These are phyloP conservation scores for Malaclemys terrapin DNA, from an alignment of 2,113 vertebrate genomes.

Conservation along the genomic window DNA sequence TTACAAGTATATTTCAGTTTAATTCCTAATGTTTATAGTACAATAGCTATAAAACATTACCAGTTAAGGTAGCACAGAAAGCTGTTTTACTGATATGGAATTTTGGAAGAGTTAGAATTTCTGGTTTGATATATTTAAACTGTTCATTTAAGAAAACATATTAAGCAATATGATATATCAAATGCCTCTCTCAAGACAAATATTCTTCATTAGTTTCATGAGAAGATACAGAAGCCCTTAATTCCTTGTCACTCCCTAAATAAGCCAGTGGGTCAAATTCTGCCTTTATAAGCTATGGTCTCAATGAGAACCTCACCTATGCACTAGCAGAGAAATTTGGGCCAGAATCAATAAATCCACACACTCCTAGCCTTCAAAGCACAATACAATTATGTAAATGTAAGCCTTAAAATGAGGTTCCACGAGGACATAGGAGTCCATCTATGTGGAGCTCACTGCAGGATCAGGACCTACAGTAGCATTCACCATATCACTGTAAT, in stretches of 20 bases:
- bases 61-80: background rate
- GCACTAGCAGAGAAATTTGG: background rate
- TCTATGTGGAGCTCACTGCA: background rate
- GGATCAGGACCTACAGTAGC: background rate
- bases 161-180: background rate
- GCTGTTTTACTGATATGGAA: background rate
- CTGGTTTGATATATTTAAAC: background rate
- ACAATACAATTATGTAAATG: background rate
- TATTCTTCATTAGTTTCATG: background rate
- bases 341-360: background rate
- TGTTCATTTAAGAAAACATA: background rate
- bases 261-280: background rate
- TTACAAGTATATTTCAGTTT: background rate
- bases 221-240: background rate
- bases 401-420: background rate
- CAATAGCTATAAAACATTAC: background rate
- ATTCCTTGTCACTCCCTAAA: background rate
- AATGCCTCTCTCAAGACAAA: background rate
- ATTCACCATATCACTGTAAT: background rate
- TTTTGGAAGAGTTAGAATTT: background rate
- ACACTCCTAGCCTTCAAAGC: background rate
- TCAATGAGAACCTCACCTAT: background rate
- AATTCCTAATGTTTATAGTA: background rate
- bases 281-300: background rate
- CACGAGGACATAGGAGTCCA: background rate